Evolutionary conservation across 2,888 invertebrate species (phyloP).

Genomic region (Hemistola chrysoprasaria): DNA sequence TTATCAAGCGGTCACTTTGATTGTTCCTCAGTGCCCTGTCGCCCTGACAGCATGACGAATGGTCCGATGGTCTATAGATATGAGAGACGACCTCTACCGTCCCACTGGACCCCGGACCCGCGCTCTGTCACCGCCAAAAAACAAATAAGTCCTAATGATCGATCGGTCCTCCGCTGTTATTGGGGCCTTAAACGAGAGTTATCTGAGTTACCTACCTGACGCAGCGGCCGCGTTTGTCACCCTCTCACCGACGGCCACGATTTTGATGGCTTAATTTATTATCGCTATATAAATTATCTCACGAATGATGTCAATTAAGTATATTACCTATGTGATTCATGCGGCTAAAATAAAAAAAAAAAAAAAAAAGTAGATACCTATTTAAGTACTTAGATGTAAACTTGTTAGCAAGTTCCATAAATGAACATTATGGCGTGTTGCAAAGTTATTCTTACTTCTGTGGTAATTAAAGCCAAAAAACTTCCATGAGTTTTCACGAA

Average conservation of each 20-base stretch:
- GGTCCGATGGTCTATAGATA: constrained; percentile 72
- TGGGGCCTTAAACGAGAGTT: constrained; percentile 68
- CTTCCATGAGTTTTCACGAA: no score
- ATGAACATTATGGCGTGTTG: no score
- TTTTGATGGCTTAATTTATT: constrained; percentile 50
- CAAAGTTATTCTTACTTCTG: no score
- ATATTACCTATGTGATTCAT: constrained; percentile 7
- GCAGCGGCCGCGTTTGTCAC: constrained; percentile 29
- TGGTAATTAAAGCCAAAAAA: no score
- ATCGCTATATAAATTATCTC: constrained; percentile 22
- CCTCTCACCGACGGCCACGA: constrained; percentile 14
- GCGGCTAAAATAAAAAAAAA: not conserved
- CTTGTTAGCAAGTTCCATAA: no score
- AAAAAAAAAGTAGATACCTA: not conserved
- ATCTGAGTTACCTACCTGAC: constrained; percentile 64
- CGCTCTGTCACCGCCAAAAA: constrained; percentile 76
- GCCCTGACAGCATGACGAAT: constrained; percentile 79
- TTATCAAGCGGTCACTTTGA: constrained; percentile 79
- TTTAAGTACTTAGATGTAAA: no score
- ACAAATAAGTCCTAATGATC: constrained; percentile 80
- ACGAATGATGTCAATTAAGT: constrained; percentile 22
- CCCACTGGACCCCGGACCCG: constrained; percentile 25
- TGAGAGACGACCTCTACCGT: constrained; percentile 28
- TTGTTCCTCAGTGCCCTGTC: constrained; percentile 68
- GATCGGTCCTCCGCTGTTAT: constrained; percentile 70